Conservation (phyloP, 2,888 invertebrate species). For the Agonopterix heracliana region DNA sequence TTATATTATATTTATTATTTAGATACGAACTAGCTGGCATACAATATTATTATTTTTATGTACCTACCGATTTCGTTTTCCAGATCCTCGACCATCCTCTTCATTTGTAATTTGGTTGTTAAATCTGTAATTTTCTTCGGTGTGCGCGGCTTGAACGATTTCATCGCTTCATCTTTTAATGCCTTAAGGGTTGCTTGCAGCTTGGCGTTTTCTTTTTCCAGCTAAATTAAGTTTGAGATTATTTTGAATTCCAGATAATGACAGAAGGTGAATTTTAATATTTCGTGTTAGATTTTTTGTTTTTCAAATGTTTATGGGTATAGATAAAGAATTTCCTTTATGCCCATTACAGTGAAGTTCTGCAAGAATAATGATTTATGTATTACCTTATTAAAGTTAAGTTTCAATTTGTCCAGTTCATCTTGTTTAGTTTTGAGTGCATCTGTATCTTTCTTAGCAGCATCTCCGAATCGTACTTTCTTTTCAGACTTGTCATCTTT, state of each 20-base stretch:
- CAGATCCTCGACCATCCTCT: constrained; percentile 89
- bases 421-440: constrained; percentile 61
- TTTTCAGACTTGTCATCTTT: constrained; percentile 71
- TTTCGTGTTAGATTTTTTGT: not conserved
- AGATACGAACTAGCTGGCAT: not conserved
- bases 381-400: constrained; percentile 60
- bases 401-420: constrained; percentile 75
- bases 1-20: not conserved
- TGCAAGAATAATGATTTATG: not conserved
- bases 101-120: constrained; percentile 83
- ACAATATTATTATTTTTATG: constrained; percentile 9
- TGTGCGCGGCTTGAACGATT: constrained; percentile 80
- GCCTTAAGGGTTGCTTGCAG: constrained; percentile 80
- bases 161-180: constrained; percentile 79
- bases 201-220: constrained; percentile 80
- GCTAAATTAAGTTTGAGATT: constrained; percentile 31
- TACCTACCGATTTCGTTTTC: constrained; percentile 91
- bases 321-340: no score
- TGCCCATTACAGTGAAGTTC: not conserved
- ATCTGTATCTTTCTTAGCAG: constrained; percentile 61
- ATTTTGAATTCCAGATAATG: not conserved
- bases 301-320: constrained; percentile 1
- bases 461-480: constrained; percentile 65
- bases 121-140: constrained; percentile 84
- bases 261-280: not conserved